Evolutionary conservation across 1,140 invertebrate species (phyloP).

Genomic region (Aplysia californica): DNA sequence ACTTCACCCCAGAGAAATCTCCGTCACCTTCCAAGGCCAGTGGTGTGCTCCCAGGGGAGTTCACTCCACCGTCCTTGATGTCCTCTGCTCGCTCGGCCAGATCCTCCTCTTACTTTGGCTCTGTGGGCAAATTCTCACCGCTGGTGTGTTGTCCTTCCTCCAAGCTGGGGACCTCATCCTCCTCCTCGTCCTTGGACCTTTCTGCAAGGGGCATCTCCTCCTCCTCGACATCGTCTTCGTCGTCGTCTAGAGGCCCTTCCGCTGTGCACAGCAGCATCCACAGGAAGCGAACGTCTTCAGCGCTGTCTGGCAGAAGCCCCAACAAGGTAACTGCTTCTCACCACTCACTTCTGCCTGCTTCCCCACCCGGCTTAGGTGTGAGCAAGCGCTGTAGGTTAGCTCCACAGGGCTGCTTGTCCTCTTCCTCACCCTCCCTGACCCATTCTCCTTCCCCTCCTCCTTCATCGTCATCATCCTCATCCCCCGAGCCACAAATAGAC

Average conservation of each 20-base stretch:
- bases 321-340: constrained; percentile 3
- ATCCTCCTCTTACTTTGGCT: not conserved
- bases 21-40: constrained; percentile 31
- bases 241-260: not conserved
- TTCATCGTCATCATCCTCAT: constrained; percentile 4
- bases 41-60: constrained; percentile 29
- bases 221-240: not conserved
- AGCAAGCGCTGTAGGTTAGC: constrained; percentile 1
- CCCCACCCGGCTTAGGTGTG: constrained; percentile 9
- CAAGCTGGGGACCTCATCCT: not conserved
- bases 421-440: no score
- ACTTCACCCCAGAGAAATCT: constrained; percentile 35
- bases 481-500: not conserved
- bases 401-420: not conserved
- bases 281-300: not conserved
- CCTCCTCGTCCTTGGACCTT: no score
- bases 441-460: not conserved
- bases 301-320: not conserved
- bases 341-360: no score
- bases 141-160: constrained; percentile 6
- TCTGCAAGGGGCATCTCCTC: no score
- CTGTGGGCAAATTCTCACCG: constrained; percentile 5
- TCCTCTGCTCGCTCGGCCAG: not conserved
- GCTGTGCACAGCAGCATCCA: no score
- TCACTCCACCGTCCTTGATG: constrained; percentile 27